Evolutionary conservation across 2,113 vertebrate genomes (phyloP).

Genomic region (Gasterosteus nipponicus): DNA sequence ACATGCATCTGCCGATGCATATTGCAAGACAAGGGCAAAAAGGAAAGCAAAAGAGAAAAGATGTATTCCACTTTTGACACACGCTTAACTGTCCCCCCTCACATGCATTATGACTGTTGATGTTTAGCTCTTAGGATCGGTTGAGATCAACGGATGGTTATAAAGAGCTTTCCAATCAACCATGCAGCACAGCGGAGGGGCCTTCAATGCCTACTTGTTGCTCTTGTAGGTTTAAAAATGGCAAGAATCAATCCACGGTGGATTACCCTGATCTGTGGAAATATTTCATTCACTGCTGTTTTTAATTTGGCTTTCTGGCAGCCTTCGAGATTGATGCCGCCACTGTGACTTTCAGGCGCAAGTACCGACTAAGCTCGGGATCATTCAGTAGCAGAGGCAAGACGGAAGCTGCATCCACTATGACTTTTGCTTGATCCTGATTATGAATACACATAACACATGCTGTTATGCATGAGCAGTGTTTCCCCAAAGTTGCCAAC

Average conservation of each 20-base stretch:
- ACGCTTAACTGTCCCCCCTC: background rate
- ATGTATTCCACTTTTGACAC: background rate
- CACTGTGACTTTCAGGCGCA: conserved; percentile 25
- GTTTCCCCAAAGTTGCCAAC: too few relatives aligned
- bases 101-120: background rate
- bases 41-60: background rate
- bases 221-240: conserved; percentile 35
- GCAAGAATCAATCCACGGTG: background rate
- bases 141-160: background rate
- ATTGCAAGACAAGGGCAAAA: background rate
- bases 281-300: conserved; percentile 47
- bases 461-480: background rate
- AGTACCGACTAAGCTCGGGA: conserved; percentile 12
- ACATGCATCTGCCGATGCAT: background rate
- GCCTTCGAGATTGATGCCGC: conserved; percentile 8
- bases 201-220: background rate
- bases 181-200: background rate
- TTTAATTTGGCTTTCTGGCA: conserved; percentile 43
- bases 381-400: conserved; percentile 22
- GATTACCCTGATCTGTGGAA: conserved; percentile 29
- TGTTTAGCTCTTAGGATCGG: background rate
- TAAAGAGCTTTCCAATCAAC: background rate
- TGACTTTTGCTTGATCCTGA: background rate
- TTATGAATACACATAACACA: background rate
- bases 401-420: background rate